phyloP scores from a whole-genome alignment of 2,113 vertebrate species.

The Ginglymostoma cirratum region DNA sequence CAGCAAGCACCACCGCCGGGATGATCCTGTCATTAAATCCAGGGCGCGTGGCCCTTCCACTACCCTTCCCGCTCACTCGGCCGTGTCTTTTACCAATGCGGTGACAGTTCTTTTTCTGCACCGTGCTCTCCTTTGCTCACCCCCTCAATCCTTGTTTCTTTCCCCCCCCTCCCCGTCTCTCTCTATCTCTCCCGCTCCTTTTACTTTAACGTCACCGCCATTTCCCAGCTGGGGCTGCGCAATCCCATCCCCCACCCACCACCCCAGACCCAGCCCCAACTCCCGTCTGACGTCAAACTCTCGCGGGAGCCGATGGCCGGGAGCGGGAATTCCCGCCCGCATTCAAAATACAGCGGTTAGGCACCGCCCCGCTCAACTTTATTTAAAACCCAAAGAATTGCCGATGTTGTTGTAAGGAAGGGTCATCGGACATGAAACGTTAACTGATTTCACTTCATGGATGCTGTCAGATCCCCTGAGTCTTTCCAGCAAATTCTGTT shows the following conservation, averaged over 20 bases:
- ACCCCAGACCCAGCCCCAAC: not conserved
- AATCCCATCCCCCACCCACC: not conserved
- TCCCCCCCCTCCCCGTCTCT: not conserved
- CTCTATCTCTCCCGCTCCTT: slow-evolving; percentile 5
- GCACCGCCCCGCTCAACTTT: not conserved
- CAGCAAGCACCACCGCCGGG: too few relatives aligned
- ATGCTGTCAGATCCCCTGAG: too few relatives aligned
- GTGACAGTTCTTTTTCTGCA: too few relatives aligned
- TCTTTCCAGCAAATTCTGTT: too few relatives aligned
- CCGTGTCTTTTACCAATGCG: too few relatives aligned
- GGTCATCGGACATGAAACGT: too few relatives aligned
- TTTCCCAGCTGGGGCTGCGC: slow-evolving; percentile 18
- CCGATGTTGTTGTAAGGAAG: too few relatives aligned
- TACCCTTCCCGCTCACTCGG: too few relatives aligned
- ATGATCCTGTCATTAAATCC: not conserved
- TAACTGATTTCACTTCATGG: too few relatives aligned
- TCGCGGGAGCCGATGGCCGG: not conserved
- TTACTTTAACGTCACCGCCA: slow-evolving; percentile 25
- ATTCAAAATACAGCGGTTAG: not conserved
- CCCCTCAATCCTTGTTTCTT: not conserved
- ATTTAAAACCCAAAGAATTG: too few relatives aligned
- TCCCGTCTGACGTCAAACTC: not conserved
- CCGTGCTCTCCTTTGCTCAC: too few relatives aligned
- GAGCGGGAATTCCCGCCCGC: not conserved
- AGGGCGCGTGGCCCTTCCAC: not conserved